Base-by-base conservation (phyloP, 2,888 invertebrate species). In the Caenorhabditis afra region DNA sequence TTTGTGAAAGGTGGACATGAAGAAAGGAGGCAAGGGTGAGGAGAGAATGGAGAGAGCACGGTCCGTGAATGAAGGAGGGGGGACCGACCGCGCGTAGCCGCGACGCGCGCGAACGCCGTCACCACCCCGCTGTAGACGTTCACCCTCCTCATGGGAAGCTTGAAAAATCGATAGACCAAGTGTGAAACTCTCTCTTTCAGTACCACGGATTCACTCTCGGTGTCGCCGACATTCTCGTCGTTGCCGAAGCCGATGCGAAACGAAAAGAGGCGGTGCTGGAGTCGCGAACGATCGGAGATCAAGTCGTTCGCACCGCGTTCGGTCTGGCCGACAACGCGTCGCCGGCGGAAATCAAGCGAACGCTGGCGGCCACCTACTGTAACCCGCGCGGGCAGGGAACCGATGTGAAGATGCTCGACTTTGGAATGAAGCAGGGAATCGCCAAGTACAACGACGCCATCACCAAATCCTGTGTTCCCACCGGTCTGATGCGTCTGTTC, bases 151-250 rank as follows among this genome's bases (percentile, higher is more conserved):
- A n/a, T n/a, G n/a, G n/a, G n/a, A n/a, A n/a, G n/a, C n/a, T n/a
- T n/a, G n/a, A n/a, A n/a, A n/a, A n/a, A n/a, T n/a, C n/a, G n/a
- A n/a, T n/a, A n/a, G n/a, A n/a, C n/a, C n/a, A n/a, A n/a, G n/a
- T n/a, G n/a, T n/a, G n/a, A n/a, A 5, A 29, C 29, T 7, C 29
- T 29, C 29, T 29, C 29, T 77, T 86, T 64, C 55, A 89, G 90
- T 93, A 82, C 71, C 90, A 94, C 87, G 98, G 98, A 3, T 99
- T 99, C 90, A 96, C 97, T 0, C 92, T 99, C 22, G 97, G 98
- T 37, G 95, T 98, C 0, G 94, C 94, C 89, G 99, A 99, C 91
- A 97, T 99, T 91, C 91, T 98, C 14, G 94, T 97, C 0, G 93
- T 93, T 0, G 89, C 92, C 0, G 92, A 90, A 86, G 95, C 95